Base-by-base conservation (phyloP, 2,888 invertebrate species). In the Ennomos fuscantarius region DNA sequence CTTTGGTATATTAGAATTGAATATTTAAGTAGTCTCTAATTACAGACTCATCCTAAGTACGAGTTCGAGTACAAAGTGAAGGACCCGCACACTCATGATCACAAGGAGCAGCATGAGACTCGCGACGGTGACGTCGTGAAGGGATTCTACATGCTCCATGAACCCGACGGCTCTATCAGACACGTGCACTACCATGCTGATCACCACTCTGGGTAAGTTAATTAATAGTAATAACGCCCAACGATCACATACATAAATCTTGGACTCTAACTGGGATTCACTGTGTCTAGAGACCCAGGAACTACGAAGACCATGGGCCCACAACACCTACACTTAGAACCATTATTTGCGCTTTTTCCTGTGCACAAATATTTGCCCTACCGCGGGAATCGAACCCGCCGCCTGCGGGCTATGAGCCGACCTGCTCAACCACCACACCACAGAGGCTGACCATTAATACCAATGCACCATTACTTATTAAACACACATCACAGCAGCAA, bases 71-170 rank as follows among this genome's bases (percentile, higher is more conserved):
- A 88, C 68, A 84, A 84, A 55, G 87, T 88, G n/a, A 69, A 79
- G 63, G 87, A 88, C 64, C 78, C 78, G 34, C 83, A 86, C 69
- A 89, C 88, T 50, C 83, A 84, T 37, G 88, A 89, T 69, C 71
- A 76, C 66, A 84, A 85, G 70, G 70, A 72, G 55, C 84, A 83
- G 72, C 69, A 69, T 74, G 88, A 89, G 65, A 63, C 63, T 12
- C 67, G 77, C 11, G 82, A 85, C 54, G 87, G 86, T 15, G 85
- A 85, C 65, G 75, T 78, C 13, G 68, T 69, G 15, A 69, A 69
- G 46, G 68, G 68, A 3, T 62, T 40, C 60, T 69, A 69, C 55
- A 47, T 46, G 6, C 59, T 66, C 31, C 63, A 66, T n/a, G 60
- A 69, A 12, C 66, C 68, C 8, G 65, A 69, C 11, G 68, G 68